A percentile compares a stretch with the other conserved stretches of the same genome.
Evolutionary conservation across 2,888 invertebrate genomes (phyloP).

Genomic region (Drosophila borborema): DNA sequence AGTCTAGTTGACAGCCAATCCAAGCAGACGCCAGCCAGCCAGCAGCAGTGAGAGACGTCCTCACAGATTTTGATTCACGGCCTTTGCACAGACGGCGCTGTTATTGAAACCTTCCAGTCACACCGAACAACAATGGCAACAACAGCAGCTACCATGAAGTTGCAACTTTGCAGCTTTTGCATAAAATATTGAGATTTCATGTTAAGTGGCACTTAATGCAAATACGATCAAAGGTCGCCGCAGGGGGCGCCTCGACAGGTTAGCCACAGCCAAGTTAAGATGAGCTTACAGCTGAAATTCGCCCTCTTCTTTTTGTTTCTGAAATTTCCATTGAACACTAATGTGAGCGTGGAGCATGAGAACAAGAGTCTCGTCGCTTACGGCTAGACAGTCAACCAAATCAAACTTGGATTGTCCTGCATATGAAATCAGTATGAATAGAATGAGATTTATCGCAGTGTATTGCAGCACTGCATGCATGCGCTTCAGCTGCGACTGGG

Average conservation of each 20-base stretch:
- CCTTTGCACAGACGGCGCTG: constrained; percentile 37
- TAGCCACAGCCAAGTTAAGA: constrained; percentile 27
- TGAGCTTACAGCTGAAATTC: constrained; percentile 9
- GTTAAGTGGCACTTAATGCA: constrained; percentile 84
- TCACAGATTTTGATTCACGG: constrained; percentile 52
- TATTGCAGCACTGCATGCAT: neutral
- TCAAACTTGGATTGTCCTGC: neutral
- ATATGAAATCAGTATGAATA: neutral
- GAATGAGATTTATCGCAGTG: constrained; percentile 4
- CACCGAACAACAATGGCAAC: constrained; percentile 27
- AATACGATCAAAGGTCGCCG: constrained; percentile 69
- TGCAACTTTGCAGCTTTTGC: constrained; percentile 68
- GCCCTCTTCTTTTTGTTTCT: constrained; percentile 1
- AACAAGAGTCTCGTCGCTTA: constrained; percentile 16
- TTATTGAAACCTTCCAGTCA: constrained; percentile 48
- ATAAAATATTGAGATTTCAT: constrained; percentile 83
- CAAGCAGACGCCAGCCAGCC: constrained; percentile 28
- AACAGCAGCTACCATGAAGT: constrained; percentile 16
- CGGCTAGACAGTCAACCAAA: constrained; percentile 32
- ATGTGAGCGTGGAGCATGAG: constrained; percentile 32
- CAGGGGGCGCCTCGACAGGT: constrained; percentile 37
- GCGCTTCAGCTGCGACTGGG: constrained; percentile 24
- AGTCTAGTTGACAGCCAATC: constrained; percentile 65
- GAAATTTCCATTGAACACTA: constrained; percentile 63
- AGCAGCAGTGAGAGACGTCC: constrained; percentile 27